phyloP scores from a whole-genome alignment of 1,140 invertebrate genomes.

The Ceratoteleas bidentatus region DNA sequence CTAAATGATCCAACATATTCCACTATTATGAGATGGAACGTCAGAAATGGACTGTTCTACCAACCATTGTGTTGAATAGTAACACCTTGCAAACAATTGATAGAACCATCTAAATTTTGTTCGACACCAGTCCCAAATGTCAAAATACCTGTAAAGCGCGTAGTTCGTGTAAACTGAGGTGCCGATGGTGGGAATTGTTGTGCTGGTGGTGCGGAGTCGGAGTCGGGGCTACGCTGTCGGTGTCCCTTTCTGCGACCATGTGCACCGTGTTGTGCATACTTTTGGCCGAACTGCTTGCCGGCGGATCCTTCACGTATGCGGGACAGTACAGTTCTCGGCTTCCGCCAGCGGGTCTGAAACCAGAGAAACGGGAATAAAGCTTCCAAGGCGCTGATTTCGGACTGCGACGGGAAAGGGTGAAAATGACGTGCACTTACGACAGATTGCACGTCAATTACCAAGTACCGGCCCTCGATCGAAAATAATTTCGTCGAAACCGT shows the following conservation, averaged over 20 bases:
- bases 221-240: conserved; percentile 79
- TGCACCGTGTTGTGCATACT: conserved; percentile 80
- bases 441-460: conserved; percentile 28
- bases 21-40: too few species aligned
- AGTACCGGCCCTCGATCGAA: conserved; percentile 7
- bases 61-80: too few species aligned
- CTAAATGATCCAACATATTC: too few species aligned
- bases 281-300: conserved; percentile 71
- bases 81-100: too few species aligned
- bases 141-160: conserved; percentile 83
- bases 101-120: too few species aligned
- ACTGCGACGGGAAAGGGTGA: conserved; percentile 15
- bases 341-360: conserved; percentile 73
- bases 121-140: too few species aligned
- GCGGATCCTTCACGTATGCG: conserved; percentile 77
- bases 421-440: conserved; percentile 27
- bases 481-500: conserved; percentile 25
- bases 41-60: too few species aligned
- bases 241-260: conserved; percentile 84
- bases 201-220: conserved; percentile 79
- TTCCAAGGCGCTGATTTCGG: conserved; percentile 5
- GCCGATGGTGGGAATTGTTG: conserved; percentile 76
- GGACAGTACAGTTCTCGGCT: conserved; percentile 77
- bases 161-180: conserved; percentile 85
- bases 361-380: conserved; percentile 5